Percentiles rank a stretch among this genome's conserved stretches.
These are phyloP conservation scores for Apostichopus leukothele DNA, from an alignment of 53 echinoderm and acorn worm species.

Conservation along the genomic window DNA sequence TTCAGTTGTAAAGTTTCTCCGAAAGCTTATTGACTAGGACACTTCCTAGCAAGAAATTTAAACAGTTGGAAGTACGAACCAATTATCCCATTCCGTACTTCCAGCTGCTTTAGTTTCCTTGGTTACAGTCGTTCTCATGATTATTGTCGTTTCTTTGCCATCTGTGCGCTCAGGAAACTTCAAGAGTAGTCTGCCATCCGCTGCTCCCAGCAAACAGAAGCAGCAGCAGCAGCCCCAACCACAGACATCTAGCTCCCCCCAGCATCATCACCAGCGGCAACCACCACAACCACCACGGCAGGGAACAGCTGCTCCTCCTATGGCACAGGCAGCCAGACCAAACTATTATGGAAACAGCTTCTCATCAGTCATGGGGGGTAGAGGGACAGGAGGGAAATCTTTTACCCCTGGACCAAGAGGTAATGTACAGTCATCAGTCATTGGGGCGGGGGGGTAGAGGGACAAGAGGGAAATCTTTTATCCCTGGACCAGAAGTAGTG, in stretches of 20 bases:
- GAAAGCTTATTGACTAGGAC: no score
- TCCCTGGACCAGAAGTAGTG: constrained; percentile 24
- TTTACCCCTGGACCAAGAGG: constrained; percentile 35
- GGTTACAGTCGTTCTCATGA: no score
- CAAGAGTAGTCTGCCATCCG: not conserved
- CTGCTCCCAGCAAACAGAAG: not conserved
- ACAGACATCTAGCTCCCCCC: constrained; percentile 1
- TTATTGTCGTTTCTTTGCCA: not conserved
- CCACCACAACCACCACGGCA: constrained; percentile 49
- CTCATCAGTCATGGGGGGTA: constrained; percentile 74
- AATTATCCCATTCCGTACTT: no score
- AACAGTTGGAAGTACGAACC: no score
- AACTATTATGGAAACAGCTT: constrained; percentile 79
- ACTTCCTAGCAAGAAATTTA: no score
- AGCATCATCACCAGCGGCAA: constrained; percentile 31
- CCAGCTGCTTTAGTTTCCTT: no score
- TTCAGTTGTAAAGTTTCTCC: no score
- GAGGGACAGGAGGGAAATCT: constrained; percentile 75
- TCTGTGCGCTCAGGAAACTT: not conserved
- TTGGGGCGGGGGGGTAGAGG: constrained; percentile 53
- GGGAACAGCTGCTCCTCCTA: not conserved
- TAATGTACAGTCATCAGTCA: not conserved
- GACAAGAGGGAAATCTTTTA: constrained; percentile 67
- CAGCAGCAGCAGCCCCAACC: not conserved
- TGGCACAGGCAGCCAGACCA: constrained; percentile 52